Evolutionary conservation across 2,797 vertebrate genomes (phyloP), one percentile per base, ranked within the genome.

Genomic region (Distichodus sexfasciatus): DNA sequence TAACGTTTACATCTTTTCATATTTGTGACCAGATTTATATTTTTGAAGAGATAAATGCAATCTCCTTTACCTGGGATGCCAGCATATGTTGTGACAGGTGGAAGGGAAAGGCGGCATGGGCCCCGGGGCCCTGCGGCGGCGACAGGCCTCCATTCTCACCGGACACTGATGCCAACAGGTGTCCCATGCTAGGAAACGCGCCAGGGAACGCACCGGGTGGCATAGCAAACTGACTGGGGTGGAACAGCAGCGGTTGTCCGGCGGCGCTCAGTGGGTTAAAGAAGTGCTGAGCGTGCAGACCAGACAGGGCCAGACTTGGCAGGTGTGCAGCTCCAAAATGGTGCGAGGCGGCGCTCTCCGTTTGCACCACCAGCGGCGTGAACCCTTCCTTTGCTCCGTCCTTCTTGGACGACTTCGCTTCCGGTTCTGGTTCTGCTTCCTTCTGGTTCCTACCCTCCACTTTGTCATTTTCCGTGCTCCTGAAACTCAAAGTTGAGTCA

Each of bases 71-170:
- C 96, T 96, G 95, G n/a, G 94, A 94, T 46, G 92, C 89, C 77
- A 95, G 76, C 83, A 94, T 91, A 4, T 94, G 93, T 77, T 94
- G 94, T 61, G 95, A 91, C 54, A 95, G 85, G 65, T 95, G 94
- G 78, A 93, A 93, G 26, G 93, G 93, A 76, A 96, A 83, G 14
- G 92, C 87, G 2, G 92, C 90, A 0, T 93, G 84, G 84, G 69
- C 90, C 80, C 84, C 81, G 83, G 84, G 88, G 88, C 62, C 91
- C 84, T 60, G 92, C 88, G 19, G 92, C 88, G 19, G 90, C 84
- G 12, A 89, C 62, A 92, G 86, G 82, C 89, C 89, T 54, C 85
- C 87, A 41, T 87, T 88, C 50, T 94, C 93, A 31, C 91, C 87
- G 0, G 93, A 90, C 77, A 94, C 89, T 4, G 93, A 91, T 66